Conservation (phyloP, 2,888 invertebrate genomes). For the Rambutsinella grinnellia region DNA sequence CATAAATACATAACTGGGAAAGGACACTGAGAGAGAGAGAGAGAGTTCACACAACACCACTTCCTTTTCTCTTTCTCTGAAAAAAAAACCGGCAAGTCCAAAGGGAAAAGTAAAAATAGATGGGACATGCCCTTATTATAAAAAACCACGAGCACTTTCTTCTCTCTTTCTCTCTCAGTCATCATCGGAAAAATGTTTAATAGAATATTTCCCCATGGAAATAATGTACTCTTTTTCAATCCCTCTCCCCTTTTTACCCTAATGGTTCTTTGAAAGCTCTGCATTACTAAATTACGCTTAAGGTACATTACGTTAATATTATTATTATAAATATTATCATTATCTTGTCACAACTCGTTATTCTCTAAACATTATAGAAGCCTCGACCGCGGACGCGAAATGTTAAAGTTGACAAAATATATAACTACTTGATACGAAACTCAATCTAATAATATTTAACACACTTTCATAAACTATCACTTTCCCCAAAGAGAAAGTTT, state of each 20-base stretch:
- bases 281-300: no score
- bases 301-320: background rate
- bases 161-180: background rate
- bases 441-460: no score
- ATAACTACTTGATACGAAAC: no score
- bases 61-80: background rate
- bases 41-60: background rate
- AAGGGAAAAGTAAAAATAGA: background rate
- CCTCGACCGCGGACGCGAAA: no score
- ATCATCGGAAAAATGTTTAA: background rate
- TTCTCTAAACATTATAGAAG: no score
- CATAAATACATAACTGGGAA: background rate
- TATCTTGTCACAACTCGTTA: no score
- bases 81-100: no score
- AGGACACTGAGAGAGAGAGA: background rate
- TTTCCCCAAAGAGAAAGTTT: no score
- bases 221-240: background rate
- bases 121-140: background rate
- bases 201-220: no score
- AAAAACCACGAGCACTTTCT: background rate
- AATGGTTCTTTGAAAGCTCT: background rate
- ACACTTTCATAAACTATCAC: no score
- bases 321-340: background rate
- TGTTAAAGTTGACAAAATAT: no score
- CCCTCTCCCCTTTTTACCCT: slow-evolving; percentile 3